Percentiles rank a stretch among this genome's conserved stretches.
Conservation (phyloP, 2,113 vertebrate genomes). For the Syngnathoides biaculeatus region DNA sequence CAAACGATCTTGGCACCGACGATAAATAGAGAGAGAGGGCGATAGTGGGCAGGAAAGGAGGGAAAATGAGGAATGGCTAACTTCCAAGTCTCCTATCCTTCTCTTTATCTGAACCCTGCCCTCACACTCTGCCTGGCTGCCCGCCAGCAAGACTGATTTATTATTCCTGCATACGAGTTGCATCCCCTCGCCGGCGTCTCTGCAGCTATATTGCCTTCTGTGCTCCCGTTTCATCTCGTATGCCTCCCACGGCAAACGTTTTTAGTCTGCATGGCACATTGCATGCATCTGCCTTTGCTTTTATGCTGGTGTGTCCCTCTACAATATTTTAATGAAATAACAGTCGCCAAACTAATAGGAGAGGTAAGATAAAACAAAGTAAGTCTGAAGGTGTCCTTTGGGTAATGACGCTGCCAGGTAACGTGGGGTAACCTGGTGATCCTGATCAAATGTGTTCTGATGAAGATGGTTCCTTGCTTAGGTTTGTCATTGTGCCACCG, state of each 20-base stretch:
- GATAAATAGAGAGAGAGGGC: constrained; percentile 48
- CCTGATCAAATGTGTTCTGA: too few species aligned
- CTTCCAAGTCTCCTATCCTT: constrained; percentile 66
- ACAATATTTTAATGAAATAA: constrained; percentile 32
- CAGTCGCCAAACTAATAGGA: constrained; percentile 30
- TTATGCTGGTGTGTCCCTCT: background rate
- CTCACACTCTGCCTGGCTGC: constrained; percentile 59
- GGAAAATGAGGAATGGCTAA: constrained; percentile 60
- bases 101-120: constrained; percentile 67
- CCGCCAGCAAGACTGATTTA: constrained; percentile 62
- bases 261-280: background rate
- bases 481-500: background rate
- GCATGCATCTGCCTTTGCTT: constrained; percentile 13
- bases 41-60: constrained; percentile 18
- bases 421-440: too few species aligned
- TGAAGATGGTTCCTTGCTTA: too few species aligned
- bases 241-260: constrained; percentile 14
- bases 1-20: constrained; percentile 64
- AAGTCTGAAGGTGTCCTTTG: too few species aligned
- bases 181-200: constrained; percentile 38
- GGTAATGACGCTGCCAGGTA: too few species aligned
- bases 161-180: constrained; percentile 51
- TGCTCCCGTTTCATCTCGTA: constrained; percentile 24
- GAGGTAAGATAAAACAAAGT: background rate
- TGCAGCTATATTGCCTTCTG: constrained; percentile 18